Evolutionary conservation across 2,113 vertebrate species (phyloP), one percentile per base, ranked within the genome.

Genomic region (Psammodynastes pulverulentus): DNA sequence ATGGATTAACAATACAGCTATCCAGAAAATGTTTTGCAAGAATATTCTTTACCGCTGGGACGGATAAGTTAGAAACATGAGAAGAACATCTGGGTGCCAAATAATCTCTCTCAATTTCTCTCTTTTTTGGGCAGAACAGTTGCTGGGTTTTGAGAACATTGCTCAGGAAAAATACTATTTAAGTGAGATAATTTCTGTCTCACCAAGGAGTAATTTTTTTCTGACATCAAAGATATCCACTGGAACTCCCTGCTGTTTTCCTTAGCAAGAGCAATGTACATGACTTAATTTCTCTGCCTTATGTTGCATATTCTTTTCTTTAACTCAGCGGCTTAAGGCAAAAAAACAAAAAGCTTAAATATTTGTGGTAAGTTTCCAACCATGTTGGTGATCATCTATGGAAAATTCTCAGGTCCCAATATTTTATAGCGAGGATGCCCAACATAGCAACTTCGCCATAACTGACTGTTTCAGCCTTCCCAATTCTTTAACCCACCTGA

Each of bases 111-210:
- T 88, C 34, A 23, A 53, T 72, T 39, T 88, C 9, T 92, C 91
- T 79, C 29, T 17, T 29, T 67, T 92, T 96, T 94, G 72, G 92
- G 93, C 97, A 97, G 90, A 95, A 86, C 67, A 94, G 34, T 93
- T 92, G 88, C 92, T 92, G 84, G 79, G 91, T 94, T 96, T 95
- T 96, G 93, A 95, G 94, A 96, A 97, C 96, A 94, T 92, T 95
- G 87, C 95, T 94, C 94, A 96, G 94, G 95, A 96, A 95, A 97
- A 97, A 79, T 97, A 93, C 85, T 97, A 94, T 96, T 96, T 95
- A 95, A 94, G 93, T 97, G 95, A 98, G 95, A 94, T 96, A 96
- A 97, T 97, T 97, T 97, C 94, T 97, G 92, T 93, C 93, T 97
- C 95, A 95, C 91, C 93, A 93, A 95, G 96, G 89, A 96, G 95